A percentile compares a stretch with the other conserved stretches of the same genome.
Evolutionary conservation across 2,888 invertebrate genomes (phyloP).

Genomic region (Drosophila merina): DNA sequence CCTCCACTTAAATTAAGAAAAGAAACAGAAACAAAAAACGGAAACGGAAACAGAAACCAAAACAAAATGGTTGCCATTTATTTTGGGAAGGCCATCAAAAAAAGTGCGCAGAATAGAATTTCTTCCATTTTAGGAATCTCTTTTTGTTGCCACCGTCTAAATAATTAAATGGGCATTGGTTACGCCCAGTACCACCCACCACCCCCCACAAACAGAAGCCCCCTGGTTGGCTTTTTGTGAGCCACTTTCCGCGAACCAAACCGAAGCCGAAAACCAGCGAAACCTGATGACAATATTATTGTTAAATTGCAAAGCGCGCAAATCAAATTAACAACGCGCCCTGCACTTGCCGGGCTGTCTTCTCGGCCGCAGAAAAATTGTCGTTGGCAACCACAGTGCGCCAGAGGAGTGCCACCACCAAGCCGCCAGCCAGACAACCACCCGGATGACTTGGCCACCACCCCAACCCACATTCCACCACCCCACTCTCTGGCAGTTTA

Average conservation of each 20-base stretch:
- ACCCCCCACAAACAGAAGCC: constrained; percentile 7
- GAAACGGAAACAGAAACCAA: background rate
- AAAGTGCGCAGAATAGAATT: constrained; percentile 26
- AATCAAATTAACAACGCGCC: constrained; percentile 75
- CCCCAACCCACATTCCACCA: constrained; percentile 55
- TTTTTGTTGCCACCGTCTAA: background rate
- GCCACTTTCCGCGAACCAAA: constrained; percentile 1
- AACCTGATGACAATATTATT: constrained; percentile 78
- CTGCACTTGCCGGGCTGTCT: constrained; percentile 48
- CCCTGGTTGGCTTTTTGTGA: background rate
- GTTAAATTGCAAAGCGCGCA: constrained; percentile 79
- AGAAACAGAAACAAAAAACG: background rate
- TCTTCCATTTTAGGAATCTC: constrained; percentile 1
- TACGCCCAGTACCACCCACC: constrained; percentile 42
- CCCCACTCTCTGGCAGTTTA: constrained; percentile 23
- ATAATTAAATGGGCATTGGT: constrained; percentile 68
- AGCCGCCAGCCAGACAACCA: constrained; percentile 39
- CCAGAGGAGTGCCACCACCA: constrained; percentile 31
- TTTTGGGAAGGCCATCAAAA: constrained; percentile 18
- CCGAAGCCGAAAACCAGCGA: constrained; percentile 21
- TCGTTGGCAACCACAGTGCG: constrained; percentile 74
- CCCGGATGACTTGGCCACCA: background rate
- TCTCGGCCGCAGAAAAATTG: constrained; percentile 76
- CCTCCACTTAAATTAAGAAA: background rate
- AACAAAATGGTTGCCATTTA: background rate